These are phyloP conservation scores for Achlya flavicornis DNA, from an alignment of 2,888 invertebrate species.

Conservation along the genomic window DNA sequence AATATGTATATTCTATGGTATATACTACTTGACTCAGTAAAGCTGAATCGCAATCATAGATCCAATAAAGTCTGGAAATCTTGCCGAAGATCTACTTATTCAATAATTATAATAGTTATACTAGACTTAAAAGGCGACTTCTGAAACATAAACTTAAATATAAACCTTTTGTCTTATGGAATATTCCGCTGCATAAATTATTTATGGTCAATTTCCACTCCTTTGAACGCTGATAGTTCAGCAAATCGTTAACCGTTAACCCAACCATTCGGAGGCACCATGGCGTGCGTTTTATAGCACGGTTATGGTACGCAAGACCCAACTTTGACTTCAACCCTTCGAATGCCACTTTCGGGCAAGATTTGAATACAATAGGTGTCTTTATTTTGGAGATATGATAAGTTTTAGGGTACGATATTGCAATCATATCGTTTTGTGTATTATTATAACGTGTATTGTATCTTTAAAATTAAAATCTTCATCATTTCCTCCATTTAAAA, in stretches of 20 bases:
- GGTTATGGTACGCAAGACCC: slow-evolving; percentile 15
- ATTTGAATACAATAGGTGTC: neutral
- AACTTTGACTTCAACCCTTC: slow-evolving; percentile 11
- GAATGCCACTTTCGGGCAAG: neutral
- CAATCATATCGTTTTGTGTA: neutral
- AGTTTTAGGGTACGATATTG: neutral
- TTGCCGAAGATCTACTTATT: too few species aligned
- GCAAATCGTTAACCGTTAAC: slow-evolving; percentile 14
- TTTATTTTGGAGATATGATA: neutral
- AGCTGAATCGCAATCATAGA: too few species aligned
- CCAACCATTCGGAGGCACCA: slow-evolving; percentile 11
- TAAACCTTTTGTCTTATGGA: neutral
- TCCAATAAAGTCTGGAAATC: too few species aligned
- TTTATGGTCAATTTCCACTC: slow-evolving; percentile 10
- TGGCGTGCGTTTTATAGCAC: slow-evolving; percentile 18
- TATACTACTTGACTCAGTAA: too few species aligned
- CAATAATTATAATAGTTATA: too few species aligned
- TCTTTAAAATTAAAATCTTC: too few species aligned
- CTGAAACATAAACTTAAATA: neutral
- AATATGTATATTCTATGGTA: too few species aligned
- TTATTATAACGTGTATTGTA: too few species aligned
- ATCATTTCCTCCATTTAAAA: too few species aligned
- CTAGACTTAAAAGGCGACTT: too few species aligned
- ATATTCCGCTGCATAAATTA: slow-evolving; percentile 5
- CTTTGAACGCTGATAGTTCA: slow-evolving; percentile 12